Base-by-base conservation (phyloP, 2,888 invertebrate species). In the Parnassius mnemosyne region DNA sequence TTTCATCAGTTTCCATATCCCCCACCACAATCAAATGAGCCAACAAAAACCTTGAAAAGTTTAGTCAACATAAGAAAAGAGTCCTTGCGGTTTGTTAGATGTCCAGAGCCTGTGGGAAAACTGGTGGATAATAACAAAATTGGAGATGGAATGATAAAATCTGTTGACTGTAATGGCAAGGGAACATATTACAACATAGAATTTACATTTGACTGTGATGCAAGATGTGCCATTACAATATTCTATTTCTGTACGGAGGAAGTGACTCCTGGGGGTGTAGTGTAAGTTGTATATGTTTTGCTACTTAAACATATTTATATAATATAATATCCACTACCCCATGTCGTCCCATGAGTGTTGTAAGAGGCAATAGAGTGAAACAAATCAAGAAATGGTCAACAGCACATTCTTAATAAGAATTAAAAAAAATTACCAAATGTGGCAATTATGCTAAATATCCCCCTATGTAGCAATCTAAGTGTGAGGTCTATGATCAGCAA, bases 191-290 rank as follows among this genome's bases (percentile, higher is more conserved):
- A 98, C 81, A 98, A 98, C 79, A 96, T 99, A 76, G 99, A 99
- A 89, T 99, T 99, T 80, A 96, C 96, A 1, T 99, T 99, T 90
- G 99, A 99, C 85, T 96, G 97, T 78, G 99, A 99, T 84, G 97
- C 97, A 5, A 94, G 96, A 75, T 98, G 98, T 91, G 96, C 97
- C 25, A 97, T 99, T 66, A 98, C 97, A 44, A 94, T 99, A 69
- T 97, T 97, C 85, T 99, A 98, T 83, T 98, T 99, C 85, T 98
- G 98, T 77, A 95, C 96, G 1, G 99, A 99, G 85, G 98, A 98
- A 80, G 94, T 97, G 10, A 95, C 95, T 54, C 94, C 96, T 20
- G 95, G 94, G 78, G 97, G 97, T 43, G 94, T 97, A 60, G 94
- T 95, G 95, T 97, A 91, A 93, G 95, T 94, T 52, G 20, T 20